Conservation (phyloP, 2,113 vertebrate genomes). For the Sphyrna mokarran region DNA sequence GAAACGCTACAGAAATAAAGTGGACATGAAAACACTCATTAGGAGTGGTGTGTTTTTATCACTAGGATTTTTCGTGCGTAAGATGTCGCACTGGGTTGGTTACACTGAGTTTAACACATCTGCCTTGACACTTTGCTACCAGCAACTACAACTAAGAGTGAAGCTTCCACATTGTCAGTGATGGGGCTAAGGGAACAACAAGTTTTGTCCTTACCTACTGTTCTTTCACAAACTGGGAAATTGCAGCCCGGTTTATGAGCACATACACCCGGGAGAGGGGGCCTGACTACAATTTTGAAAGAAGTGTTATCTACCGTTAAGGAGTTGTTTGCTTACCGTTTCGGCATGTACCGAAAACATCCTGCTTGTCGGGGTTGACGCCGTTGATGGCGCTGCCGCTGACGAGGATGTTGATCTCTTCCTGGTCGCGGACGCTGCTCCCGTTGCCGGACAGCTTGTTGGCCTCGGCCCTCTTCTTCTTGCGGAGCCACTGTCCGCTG, state of each 20-base stretch:
- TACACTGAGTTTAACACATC: background rate
- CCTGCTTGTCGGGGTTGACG: conserved; percentile 50
- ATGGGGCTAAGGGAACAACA: background rate
- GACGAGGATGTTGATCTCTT: conserved; percentile 90
- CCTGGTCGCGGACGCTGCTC: conserved; percentile 54
- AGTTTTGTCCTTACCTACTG: background rate
- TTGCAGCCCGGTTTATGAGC: background rate
- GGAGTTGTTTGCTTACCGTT: too few relatives aligned
- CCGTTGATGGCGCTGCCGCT: conserved; percentile 74
- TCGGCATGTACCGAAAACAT: conserved; percentile 15
- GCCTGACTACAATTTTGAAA: background rate
- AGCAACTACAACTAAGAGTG: background rate
- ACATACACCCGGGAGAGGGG: too few relatives aligned
- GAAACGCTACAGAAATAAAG: background rate
- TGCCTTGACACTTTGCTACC: background rate
- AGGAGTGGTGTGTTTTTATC: background rate
- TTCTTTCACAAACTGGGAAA: background rate
- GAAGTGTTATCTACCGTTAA: background rate
- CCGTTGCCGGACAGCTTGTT: conserved; percentile 44
- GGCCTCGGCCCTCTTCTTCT: conserved; percentile 45
- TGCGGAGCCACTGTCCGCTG: conserved; percentile 45
- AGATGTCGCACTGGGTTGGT: background rate
- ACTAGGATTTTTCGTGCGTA: background rate
- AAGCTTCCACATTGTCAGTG: background rate
- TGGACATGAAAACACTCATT: background rate